A percentile compares a stretch with the other conserved stretches of the same genome.
These are phyloP conservation scores for Hiodon tergisus DNA, from an alignment of 2,113 vertebrate genomes.

Conservation along the genomic window DNA sequence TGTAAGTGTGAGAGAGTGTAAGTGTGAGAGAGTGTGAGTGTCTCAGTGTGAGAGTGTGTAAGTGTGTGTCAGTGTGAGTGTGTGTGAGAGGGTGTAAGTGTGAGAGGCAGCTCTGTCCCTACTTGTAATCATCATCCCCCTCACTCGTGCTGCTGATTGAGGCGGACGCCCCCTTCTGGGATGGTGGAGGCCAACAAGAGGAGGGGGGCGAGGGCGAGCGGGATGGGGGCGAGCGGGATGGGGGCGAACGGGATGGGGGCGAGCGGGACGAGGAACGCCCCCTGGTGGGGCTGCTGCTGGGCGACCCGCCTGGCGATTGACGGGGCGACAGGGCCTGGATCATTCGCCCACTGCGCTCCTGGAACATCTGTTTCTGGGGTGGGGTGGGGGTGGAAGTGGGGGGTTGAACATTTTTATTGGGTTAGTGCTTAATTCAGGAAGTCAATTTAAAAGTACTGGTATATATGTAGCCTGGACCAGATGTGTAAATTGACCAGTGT, in stretches of 20 bases:
- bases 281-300: constrained; percentile 80
- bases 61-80: constrained; percentile 11
- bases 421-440: background rate
- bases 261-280: constrained; percentile 86
- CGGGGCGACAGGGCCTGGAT: constrained; percentile 85
- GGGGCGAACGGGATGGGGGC: constrained; percentile 74
- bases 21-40: constrained; percentile 6
- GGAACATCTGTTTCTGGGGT: constrained; percentile 91
- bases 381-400: background rate
- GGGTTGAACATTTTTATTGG: background rate
- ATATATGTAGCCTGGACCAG: background rate
- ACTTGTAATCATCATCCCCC: constrained; percentile 89
- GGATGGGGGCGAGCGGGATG: constrained; percentile 65
- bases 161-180: constrained; percentile 84
- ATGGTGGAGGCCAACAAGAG: constrained; percentile 62
- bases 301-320: constrained; percentile 80
- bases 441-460: constrained; percentile 1
- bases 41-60: background rate
- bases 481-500: background rate
- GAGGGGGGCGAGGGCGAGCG: constrained; percentile 66
- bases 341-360: constrained; percentile 90
- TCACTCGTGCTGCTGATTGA: constrained; percentile 92
- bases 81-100: background rate
- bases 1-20: background rate
- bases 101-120: constrained; percentile 39